Evolutionary conservation across 2,888 invertebrate species (phyloP).

Genomic region (Chloroclysta siterata): DNA sequence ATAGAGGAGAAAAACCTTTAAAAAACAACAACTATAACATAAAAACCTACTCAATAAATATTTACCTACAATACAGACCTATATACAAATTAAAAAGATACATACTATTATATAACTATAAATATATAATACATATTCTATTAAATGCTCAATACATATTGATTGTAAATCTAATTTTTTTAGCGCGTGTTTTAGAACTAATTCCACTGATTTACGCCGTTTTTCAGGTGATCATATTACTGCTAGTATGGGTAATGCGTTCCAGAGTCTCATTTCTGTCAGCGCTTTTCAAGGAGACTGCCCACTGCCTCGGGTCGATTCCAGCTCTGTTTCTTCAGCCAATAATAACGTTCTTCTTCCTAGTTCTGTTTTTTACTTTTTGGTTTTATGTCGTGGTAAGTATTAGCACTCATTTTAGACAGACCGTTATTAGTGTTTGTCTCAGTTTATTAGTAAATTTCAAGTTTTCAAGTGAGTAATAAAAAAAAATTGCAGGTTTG

Average conservation of each 20-base stretch:
- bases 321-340: slow-evolving; percentile 95
- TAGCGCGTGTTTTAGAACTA: too few species aligned
- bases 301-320: slow-evolving; percentile 92
- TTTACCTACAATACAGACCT: too few species aligned
- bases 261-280: slow-evolving; percentile 93
- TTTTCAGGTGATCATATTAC: slow-evolving; percentile 87
- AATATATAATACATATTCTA: too few species aligned
- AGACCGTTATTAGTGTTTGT: background rate
- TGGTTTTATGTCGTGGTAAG: slow-evolving; percentile 94
- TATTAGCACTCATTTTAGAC: background rate
- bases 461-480: background rate
- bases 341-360: slow-evolving; percentile 91
- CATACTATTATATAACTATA: too few species aligned
- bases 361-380: slow-evolving; percentile 92
- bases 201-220: slow-evolving; percentile 9
- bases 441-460: background rate
- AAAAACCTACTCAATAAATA: too few species aligned
- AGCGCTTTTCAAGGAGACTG: slow-evolving; percentile 95
- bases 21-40: too few species aligned
- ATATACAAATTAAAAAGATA: too few species aligned
- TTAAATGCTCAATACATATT: too few species aligned
- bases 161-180: too few species aligned
- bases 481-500: slow-evolving; percentile 77
- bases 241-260: slow-evolving; percentile 90
- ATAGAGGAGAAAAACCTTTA: too few species aligned